Percentiles rank a stretch among this genome's conserved stretches.
Conservation (phyloP, 2,797 vertebrate species). For the Intellagama lesueurii region DNA sequence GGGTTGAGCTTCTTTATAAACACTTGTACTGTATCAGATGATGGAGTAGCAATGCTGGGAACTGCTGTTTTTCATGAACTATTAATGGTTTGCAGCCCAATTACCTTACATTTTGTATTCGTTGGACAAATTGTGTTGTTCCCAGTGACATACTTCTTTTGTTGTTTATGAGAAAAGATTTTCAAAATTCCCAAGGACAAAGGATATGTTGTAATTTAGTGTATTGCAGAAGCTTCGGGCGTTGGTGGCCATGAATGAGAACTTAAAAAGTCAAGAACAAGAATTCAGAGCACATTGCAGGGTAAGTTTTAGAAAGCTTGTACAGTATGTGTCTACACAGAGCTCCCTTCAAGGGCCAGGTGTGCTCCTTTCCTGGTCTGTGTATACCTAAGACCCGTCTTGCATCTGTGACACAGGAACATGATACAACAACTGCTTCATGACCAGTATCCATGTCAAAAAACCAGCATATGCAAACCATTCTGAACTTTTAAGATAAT, state of each 20-base stretch:
- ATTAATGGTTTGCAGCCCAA: conserved; percentile 8
- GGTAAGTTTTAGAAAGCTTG: conserved; percentile 78
- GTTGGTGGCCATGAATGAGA: conserved; percentile 94
- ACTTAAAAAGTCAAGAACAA: conserved; percentile 93
- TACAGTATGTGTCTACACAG: background rate
- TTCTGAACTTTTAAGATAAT: background rate
- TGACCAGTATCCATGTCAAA: background rate
- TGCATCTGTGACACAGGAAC: background rate
- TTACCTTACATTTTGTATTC: conserved; percentile 8
- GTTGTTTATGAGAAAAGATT: background rate
- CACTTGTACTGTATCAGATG: background rate
- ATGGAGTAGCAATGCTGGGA: background rate
- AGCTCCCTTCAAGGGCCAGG: background rate
- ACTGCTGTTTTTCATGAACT: background rate
- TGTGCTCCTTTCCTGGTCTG: background rate
- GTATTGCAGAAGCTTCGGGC: conserved; percentile 88
- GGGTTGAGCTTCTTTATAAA: background rate
- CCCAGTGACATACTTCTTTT: background rate
- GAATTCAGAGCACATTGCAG: conserved; percentile 94
- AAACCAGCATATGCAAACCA: background rate
- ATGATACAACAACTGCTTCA: background rate
- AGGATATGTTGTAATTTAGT: conserved; percentile 69
- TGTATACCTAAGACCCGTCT: background rate
- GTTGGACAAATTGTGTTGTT: background rate
- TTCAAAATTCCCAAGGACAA: background rate